A percentile compares a stretch with the other conserved stretches of the same genome.
Evolutionary conservation across 2,888 invertebrate species (phyloP).

Genomic region (Troilus luridus): DNA sequence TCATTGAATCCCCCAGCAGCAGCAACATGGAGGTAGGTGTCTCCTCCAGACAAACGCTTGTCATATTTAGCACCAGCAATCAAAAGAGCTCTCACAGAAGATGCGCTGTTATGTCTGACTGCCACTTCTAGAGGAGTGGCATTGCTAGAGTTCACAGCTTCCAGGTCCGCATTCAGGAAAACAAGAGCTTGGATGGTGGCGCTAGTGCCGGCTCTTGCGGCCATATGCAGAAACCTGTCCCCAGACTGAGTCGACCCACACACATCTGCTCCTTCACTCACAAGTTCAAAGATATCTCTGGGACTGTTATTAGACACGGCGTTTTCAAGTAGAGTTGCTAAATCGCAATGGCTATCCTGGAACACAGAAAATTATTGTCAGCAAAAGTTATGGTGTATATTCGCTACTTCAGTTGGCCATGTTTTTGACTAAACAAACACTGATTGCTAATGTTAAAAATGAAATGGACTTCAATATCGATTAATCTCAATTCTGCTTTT

Average conservation of each 20-base stretch:
- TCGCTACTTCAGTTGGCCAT: too few species aligned
- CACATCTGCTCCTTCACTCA: background rate
- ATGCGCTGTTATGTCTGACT: background rate
- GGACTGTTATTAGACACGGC: background rate
- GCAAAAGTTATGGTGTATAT: too few species aligned
- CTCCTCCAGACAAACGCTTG: background rate
- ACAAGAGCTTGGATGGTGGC: background rate
- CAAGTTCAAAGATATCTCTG: background rate
- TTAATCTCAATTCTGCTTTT: too few species aligned
- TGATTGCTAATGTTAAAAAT: too few species aligned
- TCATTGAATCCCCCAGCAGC: background rate
- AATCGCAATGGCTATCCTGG: background rate
- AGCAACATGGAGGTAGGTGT: background rate
- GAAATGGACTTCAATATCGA: too few species aligned
- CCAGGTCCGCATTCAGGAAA: background rate
- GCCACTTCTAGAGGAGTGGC: background rate
- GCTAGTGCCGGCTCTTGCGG: background rate
- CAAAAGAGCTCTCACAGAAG: background rate
- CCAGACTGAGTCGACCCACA: background rate
- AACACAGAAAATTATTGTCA: background rate
- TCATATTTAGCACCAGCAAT: background rate
- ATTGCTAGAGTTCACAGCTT: background rate
- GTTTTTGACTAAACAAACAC: too few species aligned
- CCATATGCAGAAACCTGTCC: background rate
- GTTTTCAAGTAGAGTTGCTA: background rate